phyloP scores from a whole-genome alignment of 30 jellyfish, hydroid and myxozoan genomes.

The Chrysaora quinquecirrha region DNA sequence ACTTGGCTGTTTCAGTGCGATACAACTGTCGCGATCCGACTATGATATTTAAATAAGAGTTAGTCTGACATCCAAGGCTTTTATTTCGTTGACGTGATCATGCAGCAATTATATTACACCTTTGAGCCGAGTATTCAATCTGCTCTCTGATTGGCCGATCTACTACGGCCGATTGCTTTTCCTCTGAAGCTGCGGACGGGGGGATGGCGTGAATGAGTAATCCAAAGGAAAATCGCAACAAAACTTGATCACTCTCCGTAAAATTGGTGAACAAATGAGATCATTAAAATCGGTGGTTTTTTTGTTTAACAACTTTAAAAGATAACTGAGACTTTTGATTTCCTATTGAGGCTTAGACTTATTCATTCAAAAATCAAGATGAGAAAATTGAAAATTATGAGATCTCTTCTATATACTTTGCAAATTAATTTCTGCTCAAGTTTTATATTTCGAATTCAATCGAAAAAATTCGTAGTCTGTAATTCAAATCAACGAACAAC shows the following conservation, averaged over 20 bases:
- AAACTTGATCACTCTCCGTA: neutral
- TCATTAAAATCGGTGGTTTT: neutral
- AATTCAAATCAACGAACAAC: too few relatives aligned
- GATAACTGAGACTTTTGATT: neutral
- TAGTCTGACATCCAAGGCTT: slow-evolving; percentile 22
- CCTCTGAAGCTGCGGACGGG: slow-evolving; percentile 65
- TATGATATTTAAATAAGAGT: neutral
- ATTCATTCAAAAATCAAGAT: too few relatives aligned
- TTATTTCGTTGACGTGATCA: slow-evolving; percentile 59
- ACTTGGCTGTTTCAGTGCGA: neutral
- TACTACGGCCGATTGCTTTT: slow-evolving; percentile 70
- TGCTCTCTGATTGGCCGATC: slow-evolving; percentile 60
- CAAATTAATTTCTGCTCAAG: too few relatives aligned
- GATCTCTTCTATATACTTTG: too few relatives aligned
- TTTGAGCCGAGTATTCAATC: slow-evolving; percentile 52
- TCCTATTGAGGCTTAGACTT: too few relatives aligned
- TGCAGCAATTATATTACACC: slow-evolving; percentile 51
- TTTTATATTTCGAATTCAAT: too few relatives aligned
- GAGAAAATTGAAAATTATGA: too few relatives aligned
- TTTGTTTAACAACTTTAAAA: neutral
- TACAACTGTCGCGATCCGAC: neutral
- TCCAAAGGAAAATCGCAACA: neutral
- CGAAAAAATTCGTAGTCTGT: too few relatives aligned
- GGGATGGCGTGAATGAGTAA: slow-evolving; percentile 13
- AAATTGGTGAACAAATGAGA: neutral